These are phyloP conservation scores for Eretmochelys imbricata DNA, from an alignment of 2,113 vertebrate species.

Conservation along the genomic window DNA sequence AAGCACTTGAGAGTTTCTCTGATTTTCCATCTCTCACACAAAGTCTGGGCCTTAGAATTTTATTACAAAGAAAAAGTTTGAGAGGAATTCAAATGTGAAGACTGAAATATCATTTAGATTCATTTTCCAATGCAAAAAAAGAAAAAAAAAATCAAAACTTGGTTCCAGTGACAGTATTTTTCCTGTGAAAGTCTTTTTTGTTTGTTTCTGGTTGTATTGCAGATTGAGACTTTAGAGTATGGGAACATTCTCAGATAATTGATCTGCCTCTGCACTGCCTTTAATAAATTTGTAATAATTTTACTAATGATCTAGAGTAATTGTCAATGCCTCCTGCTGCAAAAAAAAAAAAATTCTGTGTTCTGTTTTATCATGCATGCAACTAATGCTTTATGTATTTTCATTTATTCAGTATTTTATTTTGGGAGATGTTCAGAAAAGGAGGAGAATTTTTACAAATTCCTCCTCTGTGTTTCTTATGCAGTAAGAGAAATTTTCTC, in stretches of 20 bases:
- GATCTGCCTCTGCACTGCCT: background rate
- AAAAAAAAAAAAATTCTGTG: background rate
- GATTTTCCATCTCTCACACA: background rate
- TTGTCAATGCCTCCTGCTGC: background rate
- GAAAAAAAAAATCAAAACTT: background rate
- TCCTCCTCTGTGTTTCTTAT: conserved; percentile 23
- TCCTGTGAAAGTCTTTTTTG: background rate
- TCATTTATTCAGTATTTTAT: conserved; percentile 16
- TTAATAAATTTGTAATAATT: background rate
- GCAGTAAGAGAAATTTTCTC: conserved; percentile 19
- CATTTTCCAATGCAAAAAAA: conserved; percentile 9
- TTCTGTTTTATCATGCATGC: background rate
- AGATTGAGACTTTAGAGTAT: background rate
- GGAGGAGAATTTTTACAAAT: background rate
- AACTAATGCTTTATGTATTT: background rate
- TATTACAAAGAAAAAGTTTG: background rate
- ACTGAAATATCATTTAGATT: background rate
- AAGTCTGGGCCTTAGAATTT: background rate
- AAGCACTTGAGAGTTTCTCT: background rate
- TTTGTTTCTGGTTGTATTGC: background rate
- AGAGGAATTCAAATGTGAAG: background rate
- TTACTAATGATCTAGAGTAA: background rate
- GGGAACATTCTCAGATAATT: background rate
- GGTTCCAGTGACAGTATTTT: fast-evolving
- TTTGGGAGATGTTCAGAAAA: background rate